phyloP scores from a whole-genome alignment of 2,888 invertebrate genomes.

The Mimumesa dahlbomi region DNA sequence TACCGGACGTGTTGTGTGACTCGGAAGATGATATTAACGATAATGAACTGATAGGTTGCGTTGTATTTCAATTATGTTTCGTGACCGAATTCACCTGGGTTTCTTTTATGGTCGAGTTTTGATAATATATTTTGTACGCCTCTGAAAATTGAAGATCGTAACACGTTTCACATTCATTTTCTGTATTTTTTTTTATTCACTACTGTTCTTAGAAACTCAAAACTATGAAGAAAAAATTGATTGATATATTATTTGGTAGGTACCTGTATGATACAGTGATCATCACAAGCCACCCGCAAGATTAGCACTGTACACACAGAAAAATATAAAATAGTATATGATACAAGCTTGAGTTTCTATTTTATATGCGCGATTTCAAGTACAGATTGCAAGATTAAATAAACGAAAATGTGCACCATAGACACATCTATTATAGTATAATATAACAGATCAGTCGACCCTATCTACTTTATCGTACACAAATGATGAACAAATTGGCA shows the following conservation, averaged over 20 bases:
- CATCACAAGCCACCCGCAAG: constrained; percentile 63
- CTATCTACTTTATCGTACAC: too few species aligned
- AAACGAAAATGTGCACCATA: constrained; percentile 21
- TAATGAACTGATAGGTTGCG: not conserved
- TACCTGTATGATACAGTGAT: constrained; percentile 67
- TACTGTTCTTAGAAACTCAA: constrained; percentile 49
- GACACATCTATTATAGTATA: not conserved
- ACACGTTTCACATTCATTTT: too few species aligned
- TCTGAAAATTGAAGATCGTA: constrained; percentile 17
- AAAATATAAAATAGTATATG: constrained; percentile 62
- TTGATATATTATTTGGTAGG: constrained; percentile 60
- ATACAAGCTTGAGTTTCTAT: constrained; percentile 37
- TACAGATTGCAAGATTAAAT: constrained; percentile 16
- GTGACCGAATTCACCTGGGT: not conserved
- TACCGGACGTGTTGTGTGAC: not conserved
- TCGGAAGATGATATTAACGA: not conserved
- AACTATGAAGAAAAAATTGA: constrained; percentile 55
- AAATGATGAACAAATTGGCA: constrained; percentile 2
- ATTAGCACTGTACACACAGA: constrained; percentile 67
- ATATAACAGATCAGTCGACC: not conserved
- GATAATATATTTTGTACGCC: not conserved
- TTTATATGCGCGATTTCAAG: constrained; percentile 18
- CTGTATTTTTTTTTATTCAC: too few species aligned
- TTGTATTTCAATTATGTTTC: not conserved
- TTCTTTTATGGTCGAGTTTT: not conserved